Evolutionary conservation across 2,113 vertebrate species (phyloP), one percentile per base, ranked within the genome.

Genomic region (Oxyura jamaicensis): DNA sequence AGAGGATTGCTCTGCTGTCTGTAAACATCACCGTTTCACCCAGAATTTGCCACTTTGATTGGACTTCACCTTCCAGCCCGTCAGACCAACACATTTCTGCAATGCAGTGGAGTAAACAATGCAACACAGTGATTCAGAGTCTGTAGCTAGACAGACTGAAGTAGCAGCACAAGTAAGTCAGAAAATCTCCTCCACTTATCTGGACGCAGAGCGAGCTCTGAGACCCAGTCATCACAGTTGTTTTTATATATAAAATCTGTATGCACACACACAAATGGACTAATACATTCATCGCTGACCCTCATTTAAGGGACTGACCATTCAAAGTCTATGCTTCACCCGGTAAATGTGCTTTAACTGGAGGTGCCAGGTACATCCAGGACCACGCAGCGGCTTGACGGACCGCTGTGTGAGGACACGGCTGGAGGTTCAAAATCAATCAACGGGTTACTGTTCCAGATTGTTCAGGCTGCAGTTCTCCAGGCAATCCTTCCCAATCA

Each of bases 141-240:
- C 95, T 94, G 91, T 56, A 94, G 76, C 56, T 46, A 88, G 84
- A 95, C 90, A 97, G 96, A 96, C 82, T 21, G 7, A 95, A 96
- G 82, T 91, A 97, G 93, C 94, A 97, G 96, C 96, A 95, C 75
- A 83, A 92, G 50, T 69, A 52, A 81, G 67, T 86, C 63, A 86
- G 76, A 96, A 87, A 86, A 76, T 92, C 82, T 83, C 85, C 83
- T 93, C 88, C 88, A 90, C 97, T 92, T 87, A 81, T 91, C 88
- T 86, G 88, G 94, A 50, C 69, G 60, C 94, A 92, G 96, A 95
- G 63, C 7, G 0, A 90, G 78, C 91, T 91, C 93, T 76, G 88
- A 96, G 86, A 94, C 92, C 50, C 86, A 95, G 76, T 89, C 76
- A 93, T 96, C 94, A 95, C 95, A 96, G 83, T 96, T 85, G 68